A percentile compares a stretch with the other conserved stretches of the same genome.
Conservation (phyloP, 23 tunicate species). For the Pegea sp. region DNA sequence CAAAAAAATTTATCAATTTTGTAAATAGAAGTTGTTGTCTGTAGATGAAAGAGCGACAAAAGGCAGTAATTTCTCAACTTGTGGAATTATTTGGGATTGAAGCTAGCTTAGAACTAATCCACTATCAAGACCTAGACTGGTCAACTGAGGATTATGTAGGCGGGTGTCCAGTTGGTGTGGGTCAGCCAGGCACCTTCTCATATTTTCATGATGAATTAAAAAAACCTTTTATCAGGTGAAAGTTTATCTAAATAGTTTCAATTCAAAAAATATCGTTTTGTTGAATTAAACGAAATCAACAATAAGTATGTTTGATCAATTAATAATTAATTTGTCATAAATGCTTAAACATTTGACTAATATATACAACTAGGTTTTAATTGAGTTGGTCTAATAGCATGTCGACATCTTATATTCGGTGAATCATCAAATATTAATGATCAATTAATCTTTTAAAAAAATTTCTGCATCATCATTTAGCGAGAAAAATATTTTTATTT, state of each 20-base stretch:
- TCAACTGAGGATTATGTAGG: slow-evolving; percentile 42
- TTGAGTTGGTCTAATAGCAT: too few species aligned
- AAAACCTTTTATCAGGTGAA: slow-evolving; percentile 48
- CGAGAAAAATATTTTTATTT: too few species aligned
- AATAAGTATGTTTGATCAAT: not conserved
- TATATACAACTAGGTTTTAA: too few species aligned
- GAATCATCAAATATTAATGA: too few species aligned
- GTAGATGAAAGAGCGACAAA: slow-evolving; percentile 36
- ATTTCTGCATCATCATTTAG: too few species aligned
- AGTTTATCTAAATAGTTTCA: not conserved
- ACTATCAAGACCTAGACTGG: slow-evolving; percentile 75
- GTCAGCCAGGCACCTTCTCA: slow-evolving; percentile 45
- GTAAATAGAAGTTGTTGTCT: not conserved
- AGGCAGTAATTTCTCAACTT: slow-evolving; percentile 20
- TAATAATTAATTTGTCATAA: too few species aligned
- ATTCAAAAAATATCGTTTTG: too few species aligned
- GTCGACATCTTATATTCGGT: too few species aligned
- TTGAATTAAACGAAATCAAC: not conserved
- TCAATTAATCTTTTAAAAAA: too few species aligned
- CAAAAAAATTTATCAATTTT: too few species aligned
- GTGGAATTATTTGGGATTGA: slow-evolving; percentile 38
- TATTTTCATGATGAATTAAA: slow-evolving; percentile 56
- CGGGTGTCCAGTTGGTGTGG: slow-evolving; percentile 58
- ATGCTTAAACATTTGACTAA: too few species aligned
- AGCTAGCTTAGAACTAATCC: slow-evolving; percentile 14